Evolutionary conservation across 2,888 invertebrate species (phyloP).

Genomic region (Thalpophila matura): DNA sequence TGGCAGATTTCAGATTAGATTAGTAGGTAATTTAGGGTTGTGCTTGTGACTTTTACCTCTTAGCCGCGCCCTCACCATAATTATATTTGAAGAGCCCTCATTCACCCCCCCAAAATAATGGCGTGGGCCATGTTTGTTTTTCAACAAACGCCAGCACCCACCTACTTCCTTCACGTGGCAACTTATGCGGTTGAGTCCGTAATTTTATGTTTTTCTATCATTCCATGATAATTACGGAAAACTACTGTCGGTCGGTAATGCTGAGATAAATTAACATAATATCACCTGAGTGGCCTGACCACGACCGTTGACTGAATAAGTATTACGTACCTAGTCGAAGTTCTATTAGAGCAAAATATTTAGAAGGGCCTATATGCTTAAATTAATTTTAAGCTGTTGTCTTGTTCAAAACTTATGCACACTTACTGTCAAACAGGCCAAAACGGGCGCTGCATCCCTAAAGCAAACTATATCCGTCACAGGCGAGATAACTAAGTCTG

Average conservation of each 20-base stretch:
- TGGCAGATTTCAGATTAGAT: too few relatives aligned
- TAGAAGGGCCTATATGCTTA: too few relatives aligned
- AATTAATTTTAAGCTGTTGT: too few relatives aligned
- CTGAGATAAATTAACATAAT: not conserved
- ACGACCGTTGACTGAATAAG: not conserved
- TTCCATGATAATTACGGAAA: not conserved
- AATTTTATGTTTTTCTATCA: slow-evolving; percentile 24
- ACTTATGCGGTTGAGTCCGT: not conserved
- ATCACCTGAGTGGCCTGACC: not conserved
- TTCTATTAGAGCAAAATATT: too few relatives aligned
- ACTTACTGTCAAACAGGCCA: not conserved
- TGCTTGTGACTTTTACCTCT: too few relatives aligned
- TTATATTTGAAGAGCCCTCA: too few relatives aligned
- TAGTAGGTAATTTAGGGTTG: too few relatives aligned
- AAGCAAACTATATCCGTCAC: slow-evolving; percentile 59
- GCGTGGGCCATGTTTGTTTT: slow-evolving; percentile 13
- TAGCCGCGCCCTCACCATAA: too few relatives aligned
- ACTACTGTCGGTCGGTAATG: too few relatives aligned
- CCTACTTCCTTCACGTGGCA: slow-evolving; percentile 32
- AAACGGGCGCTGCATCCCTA: slow-evolving; percentile 55
- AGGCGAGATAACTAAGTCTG: slow-evolving; percentile 58
- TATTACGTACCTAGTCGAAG: too few relatives aligned
- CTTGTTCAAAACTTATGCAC: too few relatives aligned
- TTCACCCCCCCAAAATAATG: too few relatives aligned
- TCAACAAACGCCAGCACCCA: slow-evolving; percentile 15